Evolutionary conservation across 2,113 vertebrate genomes (phyloP).

Genomic region (Chlorocebus sabaeus): DNA sequence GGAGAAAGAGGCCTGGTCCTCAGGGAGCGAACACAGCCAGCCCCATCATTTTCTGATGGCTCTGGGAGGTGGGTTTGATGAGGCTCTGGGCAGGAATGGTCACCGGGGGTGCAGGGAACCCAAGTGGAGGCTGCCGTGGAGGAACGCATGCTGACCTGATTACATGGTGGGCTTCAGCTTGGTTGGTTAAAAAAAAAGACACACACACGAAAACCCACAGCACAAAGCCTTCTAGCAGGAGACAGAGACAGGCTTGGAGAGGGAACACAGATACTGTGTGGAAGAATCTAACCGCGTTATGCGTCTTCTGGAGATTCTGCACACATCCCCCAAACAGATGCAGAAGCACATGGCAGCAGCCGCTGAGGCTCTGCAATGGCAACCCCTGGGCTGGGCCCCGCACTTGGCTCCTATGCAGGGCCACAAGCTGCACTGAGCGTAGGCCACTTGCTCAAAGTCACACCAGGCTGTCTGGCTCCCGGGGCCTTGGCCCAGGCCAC

Average conservation of each 20-base stretch:
- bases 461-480: background rate
- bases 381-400: background rate
- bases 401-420: background rate
- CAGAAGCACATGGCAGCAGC: too few relatives aligned
- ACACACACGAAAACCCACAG: background rate
- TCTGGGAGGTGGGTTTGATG: background rate
- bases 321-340: background rate
- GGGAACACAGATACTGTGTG: background rate
- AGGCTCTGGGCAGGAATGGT: background rate
- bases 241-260: background rate
- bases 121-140: rapidly evolving
- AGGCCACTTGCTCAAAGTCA: background rate
- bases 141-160: too few relatives aligned
- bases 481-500: background rate
- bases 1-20: background rate
- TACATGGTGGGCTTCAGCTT: background rate
- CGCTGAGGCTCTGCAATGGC: background rate
- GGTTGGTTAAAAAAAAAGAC: background rate
- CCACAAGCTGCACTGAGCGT: background rate
- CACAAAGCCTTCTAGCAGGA: background rate
- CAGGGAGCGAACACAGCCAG: background rate
- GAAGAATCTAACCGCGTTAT: background rate
- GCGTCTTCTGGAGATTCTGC: background rate
- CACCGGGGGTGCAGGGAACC: background rate
- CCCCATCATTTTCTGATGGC: background rate